Percentiles rank a stretch among this genome's conserved stretches.
Conservation (phyloP, 1,140 invertebrate species). For the Drosophila parabipectinata region DNA sequence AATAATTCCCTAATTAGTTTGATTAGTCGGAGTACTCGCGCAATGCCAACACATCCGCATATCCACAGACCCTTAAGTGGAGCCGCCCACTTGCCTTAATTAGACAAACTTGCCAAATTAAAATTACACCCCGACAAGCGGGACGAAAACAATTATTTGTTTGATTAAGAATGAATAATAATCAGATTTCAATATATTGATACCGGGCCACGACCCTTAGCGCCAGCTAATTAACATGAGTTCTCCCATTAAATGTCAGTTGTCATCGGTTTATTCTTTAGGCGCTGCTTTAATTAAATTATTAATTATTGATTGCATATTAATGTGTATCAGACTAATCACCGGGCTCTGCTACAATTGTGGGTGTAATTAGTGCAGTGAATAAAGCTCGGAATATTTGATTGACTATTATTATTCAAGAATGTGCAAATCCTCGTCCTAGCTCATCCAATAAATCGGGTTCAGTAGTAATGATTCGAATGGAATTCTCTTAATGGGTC, state of each 20-base stretch:
- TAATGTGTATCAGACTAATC: constrained; percentile 18
- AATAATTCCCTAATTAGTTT: constrained; percentile 59
- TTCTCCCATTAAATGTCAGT: constrained; percentile 20
- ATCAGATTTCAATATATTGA: constrained; percentile 25
- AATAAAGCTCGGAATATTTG: neutral
- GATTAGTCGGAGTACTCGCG: constrained; percentile 38
- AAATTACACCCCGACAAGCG: constrained; percentile 17
- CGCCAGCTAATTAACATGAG: constrained; percentile 37
- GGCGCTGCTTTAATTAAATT: constrained; percentile 16
- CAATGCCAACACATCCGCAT: constrained; percentile 42
- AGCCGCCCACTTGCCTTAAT: constrained; percentile 41
- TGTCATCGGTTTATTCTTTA: constrained; percentile 8
- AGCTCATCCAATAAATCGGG: neutral
- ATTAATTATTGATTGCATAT: constrained; percentile 16
- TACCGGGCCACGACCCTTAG: neutral
- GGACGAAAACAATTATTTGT: constrained; percentile 30
- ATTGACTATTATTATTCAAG: neutral
- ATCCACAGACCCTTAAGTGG: constrained; percentile 35
- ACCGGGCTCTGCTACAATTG: neutral
- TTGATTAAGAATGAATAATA: constrained; percentile 54
- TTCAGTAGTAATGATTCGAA: neutral
- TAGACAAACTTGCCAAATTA: constrained; percentile 43
- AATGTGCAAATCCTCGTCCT: too few species aligned
- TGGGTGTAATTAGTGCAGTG: neutral
- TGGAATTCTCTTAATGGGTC: constrained; percentile 15